These are phyloP conservation scores for Fabriciana adippe DNA, from an alignment of 2,888 invertebrate species.

Conservation along the genomic window DNA sequence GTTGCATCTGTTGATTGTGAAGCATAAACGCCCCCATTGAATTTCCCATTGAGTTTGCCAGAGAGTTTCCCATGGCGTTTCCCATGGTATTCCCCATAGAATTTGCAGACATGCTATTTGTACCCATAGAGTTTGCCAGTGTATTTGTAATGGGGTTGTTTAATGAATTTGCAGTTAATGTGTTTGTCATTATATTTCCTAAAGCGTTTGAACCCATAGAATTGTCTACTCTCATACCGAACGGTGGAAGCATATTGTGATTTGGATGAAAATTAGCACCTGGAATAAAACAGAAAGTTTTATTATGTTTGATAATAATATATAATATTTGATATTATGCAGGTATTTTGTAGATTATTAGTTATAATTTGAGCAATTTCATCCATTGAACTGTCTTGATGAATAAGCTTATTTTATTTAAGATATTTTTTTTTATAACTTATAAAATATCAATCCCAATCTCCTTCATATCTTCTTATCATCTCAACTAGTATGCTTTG, in stretches of 20 bases:
- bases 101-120: constrained; percentile 40
- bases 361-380: too few species aligned
- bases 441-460: too few species aligned
- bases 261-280: constrained; percentile 80
- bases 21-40: constrained; percentile 54
- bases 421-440: too few species aligned
- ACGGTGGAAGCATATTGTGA: constrained; percentile 76
- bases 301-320: not conserved
- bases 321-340: too few species aligned
- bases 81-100: constrained; percentile 40
- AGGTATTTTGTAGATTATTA: too few species aligned
- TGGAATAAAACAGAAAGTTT: constrained; percentile 46
- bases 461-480: too few species aligned
- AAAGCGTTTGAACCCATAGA: constrained; percentile 46
- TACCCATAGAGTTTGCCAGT: constrained; percentile 35
- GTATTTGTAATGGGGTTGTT: constrained; percentile 42
- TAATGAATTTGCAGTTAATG: constrained; percentile 42
- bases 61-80: constrained; percentile 35
- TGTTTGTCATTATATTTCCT: constrained; percentile 45
- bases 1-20: constrained; percentile 60
- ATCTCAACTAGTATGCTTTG: too few species aligned
- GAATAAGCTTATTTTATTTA: not conserved
- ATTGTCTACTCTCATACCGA: constrained; percentile 78
- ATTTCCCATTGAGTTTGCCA: constrained; percentile 39
- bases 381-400: too few species aligned